A percentile compares a stretch with the other conserved stretches of the same genome.
Evolutionary conservation across 2,888 invertebrate genomes (phyloP).

Genomic region (Aphelenchoides bicaudatus): DNA sequence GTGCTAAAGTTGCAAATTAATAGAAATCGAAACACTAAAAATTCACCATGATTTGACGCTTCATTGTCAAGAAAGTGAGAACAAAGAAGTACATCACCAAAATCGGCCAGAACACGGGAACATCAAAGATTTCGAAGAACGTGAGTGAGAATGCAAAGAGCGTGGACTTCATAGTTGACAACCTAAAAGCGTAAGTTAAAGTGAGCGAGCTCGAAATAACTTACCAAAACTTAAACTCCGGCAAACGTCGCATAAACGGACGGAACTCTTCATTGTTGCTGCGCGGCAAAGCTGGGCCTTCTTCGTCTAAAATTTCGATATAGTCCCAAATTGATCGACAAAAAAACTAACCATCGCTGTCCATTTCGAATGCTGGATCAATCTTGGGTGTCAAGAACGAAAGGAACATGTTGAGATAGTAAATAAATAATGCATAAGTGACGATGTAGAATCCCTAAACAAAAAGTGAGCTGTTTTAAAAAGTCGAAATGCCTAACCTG

Average conservation of each 20-base stretch:
- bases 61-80: slow-evolving; percentile 97
- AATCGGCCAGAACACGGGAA: slow-evolving; percentile 99
- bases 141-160: slow-evolving; percentile 84
- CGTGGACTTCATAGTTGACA: slow-evolving; percentile 90
- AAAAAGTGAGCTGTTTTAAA: background rate
- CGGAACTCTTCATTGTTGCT: slow-evolving; percentile 82
- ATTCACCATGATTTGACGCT: slow-evolving; percentile 93
- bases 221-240: slow-evolving; percentile 87
- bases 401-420: slow-evolving; percentile 97
- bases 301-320: slow-evolving; percentile 44
- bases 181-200: slow-evolving; percentile 62
- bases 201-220: background rate
- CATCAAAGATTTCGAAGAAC: slow-evolving; percentile 93
- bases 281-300: slow-evolving; percentile 82
- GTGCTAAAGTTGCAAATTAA: slow-evolving; percentile 71
- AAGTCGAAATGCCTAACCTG: slow-evolving; percentile 44
- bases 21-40: background rate
- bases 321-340: slow-evolving; percentile 7
- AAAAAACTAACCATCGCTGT: slow-evolving; percentile 60
- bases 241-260: slow-evolving; percentile 89
- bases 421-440: slow-evolving; percentile 96
- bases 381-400: slow-evolving; percentile 99
- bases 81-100: slow-evolving; percentile 99
- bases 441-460: slow-evolving; percentile 96
- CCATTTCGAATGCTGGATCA: slow-evolving; percentile 86